Evolutionary conservation across 2,113 vertebrate species (phyloP).

Genomic region (Helogale parvula): DNA sequence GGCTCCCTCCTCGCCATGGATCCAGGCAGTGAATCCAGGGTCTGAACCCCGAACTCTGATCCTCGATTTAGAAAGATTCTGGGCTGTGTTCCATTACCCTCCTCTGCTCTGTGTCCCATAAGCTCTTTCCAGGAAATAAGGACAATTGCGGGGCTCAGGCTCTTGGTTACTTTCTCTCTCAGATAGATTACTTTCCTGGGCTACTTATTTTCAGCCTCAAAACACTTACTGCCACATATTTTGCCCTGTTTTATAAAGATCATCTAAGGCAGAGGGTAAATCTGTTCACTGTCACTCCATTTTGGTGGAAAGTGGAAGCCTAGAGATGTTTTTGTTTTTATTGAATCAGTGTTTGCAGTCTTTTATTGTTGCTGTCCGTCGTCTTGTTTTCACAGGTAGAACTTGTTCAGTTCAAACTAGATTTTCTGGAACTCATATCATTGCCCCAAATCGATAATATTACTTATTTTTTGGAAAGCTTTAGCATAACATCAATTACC

Average conservation of each 20-base stretch:
- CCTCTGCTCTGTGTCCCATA: too few relatives aligned
- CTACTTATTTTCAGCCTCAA: background rate
- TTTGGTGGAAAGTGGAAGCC: background rate
- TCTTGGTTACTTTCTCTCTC: background rate
- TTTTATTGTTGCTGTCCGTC: background rate
- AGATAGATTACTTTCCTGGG: background rate
- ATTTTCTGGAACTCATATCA: background rate
- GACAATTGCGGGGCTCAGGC: accelerated
- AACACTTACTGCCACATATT: background rate
- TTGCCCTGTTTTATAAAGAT: background rate
- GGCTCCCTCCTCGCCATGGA: background rate
- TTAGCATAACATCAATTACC: background rate
- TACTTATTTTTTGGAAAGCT: background rate
- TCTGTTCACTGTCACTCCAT: background rate
- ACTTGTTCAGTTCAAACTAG: background rate
- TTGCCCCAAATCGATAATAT: background rate
- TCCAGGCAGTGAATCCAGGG: too few relatives aligned
- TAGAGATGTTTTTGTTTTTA: background rate
- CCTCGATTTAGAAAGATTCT: background rate
- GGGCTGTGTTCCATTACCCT: accelerated
- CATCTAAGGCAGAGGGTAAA: background rate
- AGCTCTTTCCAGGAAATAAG: background rate
- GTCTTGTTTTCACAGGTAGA: background rate
- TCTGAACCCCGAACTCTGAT: background rate
- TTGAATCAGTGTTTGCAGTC: background rate